A percentile compares a stretch with the other conserved stretches of the same genome.
Evolutionary conservation across 2,113 vertebrate species (phyloP).

Genomic region (Podiceps cristatus): DNA sequence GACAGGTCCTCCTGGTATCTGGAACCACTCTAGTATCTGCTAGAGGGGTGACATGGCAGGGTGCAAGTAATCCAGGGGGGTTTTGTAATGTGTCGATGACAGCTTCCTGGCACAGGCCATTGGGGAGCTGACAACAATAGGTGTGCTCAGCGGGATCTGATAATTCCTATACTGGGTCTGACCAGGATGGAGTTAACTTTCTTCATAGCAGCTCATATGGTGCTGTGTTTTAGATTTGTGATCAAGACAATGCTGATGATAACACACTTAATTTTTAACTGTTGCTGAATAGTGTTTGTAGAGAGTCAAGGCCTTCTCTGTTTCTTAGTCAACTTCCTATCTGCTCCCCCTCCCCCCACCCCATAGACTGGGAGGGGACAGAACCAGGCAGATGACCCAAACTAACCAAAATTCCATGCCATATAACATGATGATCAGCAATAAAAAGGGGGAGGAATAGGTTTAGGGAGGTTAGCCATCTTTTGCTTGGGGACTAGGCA

Average conservation of each 20-base stretch:
- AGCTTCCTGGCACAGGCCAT: not conserved
- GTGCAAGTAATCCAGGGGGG: not conserved
- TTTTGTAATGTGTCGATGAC: not conserved
- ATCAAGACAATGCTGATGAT: not conserved
- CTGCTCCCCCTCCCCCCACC: too few species aligned
- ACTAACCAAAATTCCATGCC: not conserved
- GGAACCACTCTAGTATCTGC: not conserved
- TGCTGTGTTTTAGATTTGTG: not conserved
- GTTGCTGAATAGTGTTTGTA: not conserved
- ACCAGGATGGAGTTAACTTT: not conserved
- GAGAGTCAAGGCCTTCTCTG: not conserved
- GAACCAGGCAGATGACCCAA: not conserved
- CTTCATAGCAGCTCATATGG: not conserved
- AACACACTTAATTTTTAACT: not conserved
- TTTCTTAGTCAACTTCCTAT: not conserved
- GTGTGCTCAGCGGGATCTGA: not conserved
- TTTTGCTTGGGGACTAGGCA: not conserved
- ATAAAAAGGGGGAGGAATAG: not conserved
- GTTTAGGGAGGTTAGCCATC: not conserved
- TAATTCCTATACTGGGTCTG: not conserved
- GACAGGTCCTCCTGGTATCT: not conserved
- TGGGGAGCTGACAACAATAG: not conserved
- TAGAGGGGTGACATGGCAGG: not conserved
- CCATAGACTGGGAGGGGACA: not conserved
- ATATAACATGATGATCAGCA: too few species aligned